phyloP scores from a whole-genome alignment of 2,113 vertebrate species.

The Microtus montanus region DNA sequence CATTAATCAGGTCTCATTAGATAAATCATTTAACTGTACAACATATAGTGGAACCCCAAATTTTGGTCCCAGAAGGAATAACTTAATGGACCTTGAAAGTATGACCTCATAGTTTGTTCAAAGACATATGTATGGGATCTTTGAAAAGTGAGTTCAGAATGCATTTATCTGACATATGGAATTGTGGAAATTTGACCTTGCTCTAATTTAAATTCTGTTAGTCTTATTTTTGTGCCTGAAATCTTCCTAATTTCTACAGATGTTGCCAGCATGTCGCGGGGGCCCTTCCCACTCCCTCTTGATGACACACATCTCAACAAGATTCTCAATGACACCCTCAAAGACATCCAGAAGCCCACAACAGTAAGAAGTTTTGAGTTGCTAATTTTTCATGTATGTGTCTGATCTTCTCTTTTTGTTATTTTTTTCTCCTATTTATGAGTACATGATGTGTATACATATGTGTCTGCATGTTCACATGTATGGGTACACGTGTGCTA shows the following conservation, averaged over 20 bases:
- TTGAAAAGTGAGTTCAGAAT: not conserved
- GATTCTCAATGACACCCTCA: constrained; percentile 76
- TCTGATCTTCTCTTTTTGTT: not conserved
- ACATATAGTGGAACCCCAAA: not conserved
- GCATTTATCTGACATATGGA: not conserved
- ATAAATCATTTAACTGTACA: not conserved
- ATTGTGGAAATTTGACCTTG: constrained; percentile 1
- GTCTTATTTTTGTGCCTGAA: constrained; percentile 41
- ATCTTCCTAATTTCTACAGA: constrained; percentile 62
- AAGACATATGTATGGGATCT: constrained; percentile 15
- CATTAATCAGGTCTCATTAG: not conserved
- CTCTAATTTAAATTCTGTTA: constrained; percentile 26
- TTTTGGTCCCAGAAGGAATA: not conserved
- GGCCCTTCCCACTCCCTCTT: constrained; percentile 37
- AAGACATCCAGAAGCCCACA: constrained; percentile 77
- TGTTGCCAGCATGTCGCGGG: constrained; percentile 11
- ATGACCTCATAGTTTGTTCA: constrained; percentile 14
- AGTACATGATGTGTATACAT: not conserved
- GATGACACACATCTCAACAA: constrained; percentile 79
- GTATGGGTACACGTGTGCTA: not conserved
- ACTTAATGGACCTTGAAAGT: not conserved
- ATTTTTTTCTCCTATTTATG: not conserved
- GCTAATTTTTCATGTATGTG: not conserved
- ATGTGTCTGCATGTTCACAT: not conserved
- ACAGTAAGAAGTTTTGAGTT: constrained; percentile 79